phyloP scores from a whole-genome alignment of 23 tunicate genomes.

The Halocynthia aurantium region DNA sequence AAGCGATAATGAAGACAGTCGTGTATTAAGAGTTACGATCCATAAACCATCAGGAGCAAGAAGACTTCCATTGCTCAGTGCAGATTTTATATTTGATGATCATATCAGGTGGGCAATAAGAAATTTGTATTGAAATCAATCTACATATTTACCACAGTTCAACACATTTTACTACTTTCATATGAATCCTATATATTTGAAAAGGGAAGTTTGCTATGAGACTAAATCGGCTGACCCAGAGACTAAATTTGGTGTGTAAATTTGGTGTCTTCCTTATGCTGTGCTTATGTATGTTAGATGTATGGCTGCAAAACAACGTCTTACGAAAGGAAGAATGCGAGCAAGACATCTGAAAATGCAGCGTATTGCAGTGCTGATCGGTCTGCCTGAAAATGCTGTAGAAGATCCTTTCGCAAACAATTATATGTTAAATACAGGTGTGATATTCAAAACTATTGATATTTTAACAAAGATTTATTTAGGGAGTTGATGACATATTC shows the following conservation, averaged over 20 bases:
- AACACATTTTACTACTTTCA: too few relatives aligned
- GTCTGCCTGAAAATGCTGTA: slow-evolving; percentile 43
- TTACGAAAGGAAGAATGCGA: slow-evolving; percentile 82
- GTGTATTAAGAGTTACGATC: slow-evolving; percentile 69
- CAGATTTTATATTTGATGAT: slow-evolving; percentile 83
- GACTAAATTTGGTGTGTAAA: too few relatives aligned
- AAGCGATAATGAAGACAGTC: slow-evolving; percentile 82
- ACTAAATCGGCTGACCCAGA: too few relatives aligned
- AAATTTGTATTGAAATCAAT: too few relatives aligned
- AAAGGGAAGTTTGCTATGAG: too few relatives aligned
- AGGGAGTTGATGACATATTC: too few relatives aligned
- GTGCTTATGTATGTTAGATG: slow-evolving; percentile 33
- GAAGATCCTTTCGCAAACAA: slow-evolving; percentile 88
- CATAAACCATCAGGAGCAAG: slow-evolving; percentile 75
- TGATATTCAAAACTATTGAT: background rate
- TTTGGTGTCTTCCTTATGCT: background rate
- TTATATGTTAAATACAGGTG: slow-evolving; percentile 61
- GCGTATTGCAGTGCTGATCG: slow-evolving; percentile 78
- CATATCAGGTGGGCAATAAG: slow-evolving; percentile 57
- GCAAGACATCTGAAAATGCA: slow-evolving; percentile 84
- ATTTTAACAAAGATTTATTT: too few relatives aligned
- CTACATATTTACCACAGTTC: too few relatives aligned
- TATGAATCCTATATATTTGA: too few relatives aligned
- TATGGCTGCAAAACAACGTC: slow-evolving; percentile 94
- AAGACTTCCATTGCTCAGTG: slow-evolving; percentile 70